phyloP scores from a whole-genome alignment of 37 sponge, comb jelly and placozoan species.

The Cliona cf. orientalis region DNA sequence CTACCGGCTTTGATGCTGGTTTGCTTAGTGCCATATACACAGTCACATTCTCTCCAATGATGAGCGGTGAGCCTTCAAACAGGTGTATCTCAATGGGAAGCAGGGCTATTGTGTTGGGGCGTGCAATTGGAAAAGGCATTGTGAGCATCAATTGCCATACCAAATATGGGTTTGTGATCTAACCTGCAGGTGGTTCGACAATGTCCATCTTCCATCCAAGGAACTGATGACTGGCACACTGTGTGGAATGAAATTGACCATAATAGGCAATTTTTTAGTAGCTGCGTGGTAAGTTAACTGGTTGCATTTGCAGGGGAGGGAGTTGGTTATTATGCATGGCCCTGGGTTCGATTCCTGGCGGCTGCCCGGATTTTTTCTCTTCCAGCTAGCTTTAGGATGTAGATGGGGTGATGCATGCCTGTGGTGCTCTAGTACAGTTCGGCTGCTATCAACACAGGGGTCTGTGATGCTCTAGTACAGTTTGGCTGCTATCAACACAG shows the following conservation, averaged over 20 bases:
- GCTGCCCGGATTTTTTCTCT: too few relatives aligned
- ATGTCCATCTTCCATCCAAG: conserved; percentile 59
- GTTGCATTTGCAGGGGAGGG: neutral
- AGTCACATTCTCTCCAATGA: neutral
- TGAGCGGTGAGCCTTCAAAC: neutral
- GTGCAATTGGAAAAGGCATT: neutral
- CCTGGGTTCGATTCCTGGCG: too few relatives aligned
- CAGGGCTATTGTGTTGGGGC: neutral
- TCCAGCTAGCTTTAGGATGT: too few relatives aligned
- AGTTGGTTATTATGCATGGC: too few relatives aligned
- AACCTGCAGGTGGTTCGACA: neutral
- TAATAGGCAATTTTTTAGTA: too few relatives aligned
- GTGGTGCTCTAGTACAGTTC: too few relatives aligned
- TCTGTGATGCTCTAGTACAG: too few relatives aligned
- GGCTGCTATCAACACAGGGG: too few relatives aligned
- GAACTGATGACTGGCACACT: conserved; percentile 58
- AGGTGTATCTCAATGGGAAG: neutral
- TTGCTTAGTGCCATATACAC: neutral
- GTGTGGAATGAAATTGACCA: too few relatives aligned
- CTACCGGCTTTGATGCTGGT: neutral
- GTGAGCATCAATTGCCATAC: neutral
- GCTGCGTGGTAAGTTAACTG: neutral
- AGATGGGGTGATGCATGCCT: too few relatives aligned
- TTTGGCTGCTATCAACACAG: too few relatives aligned
- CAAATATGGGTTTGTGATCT: neutral